phyloP scores from a whole-genome alignment of 2,888 invertebrate genomes.

The Drosophila suboccidentalis region DNA sequence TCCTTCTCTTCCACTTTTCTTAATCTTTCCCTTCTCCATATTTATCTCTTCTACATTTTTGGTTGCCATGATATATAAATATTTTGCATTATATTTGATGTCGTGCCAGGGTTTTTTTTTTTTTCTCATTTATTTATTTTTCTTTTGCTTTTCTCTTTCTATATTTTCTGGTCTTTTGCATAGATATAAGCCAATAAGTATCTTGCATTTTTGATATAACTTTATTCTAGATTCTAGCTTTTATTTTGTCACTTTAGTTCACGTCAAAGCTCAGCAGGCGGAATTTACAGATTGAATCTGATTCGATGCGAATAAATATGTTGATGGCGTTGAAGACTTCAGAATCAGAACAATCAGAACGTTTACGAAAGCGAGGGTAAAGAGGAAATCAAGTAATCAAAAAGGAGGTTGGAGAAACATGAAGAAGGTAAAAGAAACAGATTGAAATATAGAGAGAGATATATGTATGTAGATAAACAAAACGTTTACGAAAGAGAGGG shows the following conservation, averaged over 20 bases:
- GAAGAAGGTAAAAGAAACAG: background rate
- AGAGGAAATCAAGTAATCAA: background rate
- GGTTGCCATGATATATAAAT: conserved; percentile 7
- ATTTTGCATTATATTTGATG: conserved; percentile 25
- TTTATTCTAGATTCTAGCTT: conserved; percentile 9
- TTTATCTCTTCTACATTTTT: no score
- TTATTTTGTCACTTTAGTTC: background rate
- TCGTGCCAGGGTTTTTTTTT: background rate
- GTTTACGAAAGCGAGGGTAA: conserved; percentile 1
- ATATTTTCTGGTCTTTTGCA: background rate
- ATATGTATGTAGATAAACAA: no score
- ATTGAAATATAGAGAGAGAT: no score
- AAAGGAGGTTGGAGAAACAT: no score
- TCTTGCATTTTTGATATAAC: conserved; percentile 19
- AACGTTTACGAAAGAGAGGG: background rate
- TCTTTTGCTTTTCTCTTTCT: background rate
- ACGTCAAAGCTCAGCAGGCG: conserved; percentile 1
- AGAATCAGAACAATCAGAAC: background rate
- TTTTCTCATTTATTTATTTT: conserved; percentile 15
- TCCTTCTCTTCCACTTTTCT: background rate
- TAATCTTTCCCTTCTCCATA: background rate
- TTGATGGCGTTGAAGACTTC: background rate
- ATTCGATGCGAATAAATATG: background rate
- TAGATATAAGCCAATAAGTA: conserved; percentile 8
- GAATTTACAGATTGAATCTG: background rate